Conservation (phyloP, 2,888 invertebrate genomes). For the Drosophila kanekoi region DNA sequence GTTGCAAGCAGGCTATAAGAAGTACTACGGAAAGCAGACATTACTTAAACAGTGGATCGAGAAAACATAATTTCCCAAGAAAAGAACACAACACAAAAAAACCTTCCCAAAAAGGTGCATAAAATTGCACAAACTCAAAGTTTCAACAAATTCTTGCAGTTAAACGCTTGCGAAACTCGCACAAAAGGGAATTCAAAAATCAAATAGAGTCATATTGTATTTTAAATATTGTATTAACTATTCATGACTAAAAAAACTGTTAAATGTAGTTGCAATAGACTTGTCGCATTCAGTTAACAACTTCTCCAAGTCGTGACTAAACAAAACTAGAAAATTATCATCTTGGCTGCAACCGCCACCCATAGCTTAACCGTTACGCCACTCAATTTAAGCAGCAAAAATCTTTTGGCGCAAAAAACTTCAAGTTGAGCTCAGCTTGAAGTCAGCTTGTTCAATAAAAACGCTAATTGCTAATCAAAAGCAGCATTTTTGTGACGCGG, state of each 20-base stretch:
- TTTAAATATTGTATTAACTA: no score
- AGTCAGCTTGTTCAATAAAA: conserved; percentile 73
- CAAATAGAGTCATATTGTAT: background rate
- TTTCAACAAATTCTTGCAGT: no score
- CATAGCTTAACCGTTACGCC: conserved; percentile 39
- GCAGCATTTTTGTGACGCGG: conserved; percentile 72
- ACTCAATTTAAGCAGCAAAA: conserved; percentile 31
- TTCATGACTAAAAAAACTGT: no score
- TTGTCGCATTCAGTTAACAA: conserved; percentile 4
- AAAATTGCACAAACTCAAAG: no score
- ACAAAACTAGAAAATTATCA: conserved; percentile 5
- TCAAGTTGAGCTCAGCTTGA: conserved; percentile 54
- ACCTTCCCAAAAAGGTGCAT: no score
- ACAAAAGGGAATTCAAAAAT: background rate
- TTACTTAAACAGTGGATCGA: no score
- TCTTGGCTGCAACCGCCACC: conserved; percentile 3
- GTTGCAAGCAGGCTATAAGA: no score
- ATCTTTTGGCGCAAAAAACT: conserved; percentile 32
- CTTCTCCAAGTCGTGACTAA: conserved; percentile 7
- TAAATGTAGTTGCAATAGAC: background rate
- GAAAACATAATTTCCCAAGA: no score
- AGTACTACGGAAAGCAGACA: no score
- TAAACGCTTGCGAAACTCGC: no score
- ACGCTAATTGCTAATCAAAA: conserved; percentile 76
- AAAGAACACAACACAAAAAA: no score